Conservation (phyloP, 2,113 vertebrate species). For the Rhadina sibilatrix region DNA sequence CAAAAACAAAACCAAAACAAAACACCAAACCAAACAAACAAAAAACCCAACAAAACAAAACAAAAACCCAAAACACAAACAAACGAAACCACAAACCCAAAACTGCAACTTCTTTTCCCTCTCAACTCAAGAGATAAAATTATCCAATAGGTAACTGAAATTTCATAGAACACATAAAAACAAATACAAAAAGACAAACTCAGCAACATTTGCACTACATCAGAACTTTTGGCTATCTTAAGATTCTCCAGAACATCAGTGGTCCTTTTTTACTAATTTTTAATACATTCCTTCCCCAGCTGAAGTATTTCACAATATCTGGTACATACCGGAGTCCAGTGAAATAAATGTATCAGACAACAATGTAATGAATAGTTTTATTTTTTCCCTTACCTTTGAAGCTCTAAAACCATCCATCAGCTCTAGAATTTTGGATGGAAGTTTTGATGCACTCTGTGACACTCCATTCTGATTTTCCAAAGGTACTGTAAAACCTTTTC, state of each 20-base stretch:
- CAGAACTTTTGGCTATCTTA: neutral
- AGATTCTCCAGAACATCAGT: neutral
- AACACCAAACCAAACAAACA: no score
- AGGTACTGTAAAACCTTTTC: neutral
- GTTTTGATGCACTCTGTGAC: neutral
- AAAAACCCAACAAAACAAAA: no score
- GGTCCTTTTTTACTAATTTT: neutral
- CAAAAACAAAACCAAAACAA: no score
- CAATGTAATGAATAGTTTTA: neutral
- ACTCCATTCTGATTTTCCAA: neutral
- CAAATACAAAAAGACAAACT: neutral
- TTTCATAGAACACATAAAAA: neutral
- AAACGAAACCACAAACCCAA: no score
- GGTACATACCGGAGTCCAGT: neutral
- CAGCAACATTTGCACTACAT: neutral
- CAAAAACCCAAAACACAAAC: no score
- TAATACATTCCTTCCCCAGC: neutral
- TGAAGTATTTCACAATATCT: neutral
- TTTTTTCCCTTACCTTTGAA: constrained; percentile 82
- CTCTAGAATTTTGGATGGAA: constrained; percentile 70
- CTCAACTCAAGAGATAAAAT: neutral
- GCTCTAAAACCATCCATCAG: constrained; percentile 88
- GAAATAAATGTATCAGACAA: neutral
- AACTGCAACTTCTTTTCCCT: neutral
- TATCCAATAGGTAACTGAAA: neutral